phyloP scores from a whole-genome alignment of 2,888 invertebrate genomes.

The Eurytoma adleriae region DNA sequence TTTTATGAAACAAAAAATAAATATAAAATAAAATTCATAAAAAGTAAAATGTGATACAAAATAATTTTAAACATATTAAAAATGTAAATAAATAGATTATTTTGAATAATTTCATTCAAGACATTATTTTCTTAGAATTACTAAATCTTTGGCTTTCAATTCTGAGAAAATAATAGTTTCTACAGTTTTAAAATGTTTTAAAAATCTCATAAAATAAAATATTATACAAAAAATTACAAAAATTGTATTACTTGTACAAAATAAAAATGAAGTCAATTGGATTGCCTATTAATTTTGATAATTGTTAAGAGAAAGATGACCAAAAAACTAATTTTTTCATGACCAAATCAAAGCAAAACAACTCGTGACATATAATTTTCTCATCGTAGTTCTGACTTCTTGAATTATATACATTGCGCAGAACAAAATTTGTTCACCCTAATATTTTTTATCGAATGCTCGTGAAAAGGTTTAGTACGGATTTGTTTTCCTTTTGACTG shows the following conservation, averaged over 20 bases:
- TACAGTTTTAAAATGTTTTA: constrained; percentile 35
- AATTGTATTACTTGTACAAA: not conserved
- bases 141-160: constrained; percentile 53
- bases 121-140: constrained; percentile 52
- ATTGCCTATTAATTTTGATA: too few relatives aligned
- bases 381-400: constrained; percentile 47
- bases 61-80: constrained; percentile 25
- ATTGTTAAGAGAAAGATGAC: not conserved
- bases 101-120: constrained; percentile 34
- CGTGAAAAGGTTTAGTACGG: constrained; percentile 94
- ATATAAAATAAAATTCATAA: constrained; percentile 37
- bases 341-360: constrained; percentile 34
- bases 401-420: constrained; percentile 49
- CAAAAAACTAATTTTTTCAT: constrained; percentile 47
- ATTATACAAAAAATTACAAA: constrained; percentile 26
- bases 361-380: constrained; percentile 38
- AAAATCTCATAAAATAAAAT: constrained; percentile 16
- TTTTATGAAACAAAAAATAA: constrained; percentile 28
- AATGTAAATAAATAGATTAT: constrained; percentile 31
- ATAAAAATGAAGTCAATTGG: too few relatives aligned
- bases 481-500: constrained; percentile 95
- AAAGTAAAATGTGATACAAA: constrained; percentile 49
- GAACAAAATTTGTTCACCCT: constrained; percentile 12
- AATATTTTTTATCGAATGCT: constrained; percentile 83
- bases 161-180: constrained; percentile 51